Base-by-base conservation (phyloP, 2,888 invertebrate genomes). In the Adelognathus sp. region DNA sequence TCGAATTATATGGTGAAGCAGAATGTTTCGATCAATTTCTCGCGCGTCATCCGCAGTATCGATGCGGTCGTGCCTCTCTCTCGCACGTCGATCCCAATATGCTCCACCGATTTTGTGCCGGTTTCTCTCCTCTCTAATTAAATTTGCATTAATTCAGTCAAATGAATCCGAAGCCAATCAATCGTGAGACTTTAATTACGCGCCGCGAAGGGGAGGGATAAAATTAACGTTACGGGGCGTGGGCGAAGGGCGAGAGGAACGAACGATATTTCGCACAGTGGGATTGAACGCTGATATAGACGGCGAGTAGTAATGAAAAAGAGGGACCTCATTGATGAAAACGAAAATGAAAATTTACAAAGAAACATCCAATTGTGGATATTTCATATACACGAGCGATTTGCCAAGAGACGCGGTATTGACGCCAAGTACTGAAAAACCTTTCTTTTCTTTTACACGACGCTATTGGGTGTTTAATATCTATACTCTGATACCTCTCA, bases 121-220 rank as follows among this genome's bases (percentile, higher is more conserved):
- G 79, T 77, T 80, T 73, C 79, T n/a, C n/a, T 56, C 69, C 79
- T 80, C 77, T 81, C 79, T 87, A 86, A 86, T 87, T 86, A 84
- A 86, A 85, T 81, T 82, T 82, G 83, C 72, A 83, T 86, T 83
- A n/a, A 86, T 83, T 84, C 83, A 81, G 80, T 81, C 83, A 77
- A 81, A 84, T 82, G 83, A 83, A 82, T 83, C 76, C 76, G 52
- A 72, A 81, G 79, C 82, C 82, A 84, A 84, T 86, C 82, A 76
- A 58, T 81, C 75, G 66, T 70, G 61, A 69, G 61, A 67, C 79
- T 76, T 80, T 84, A 85, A 86, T 84, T 79, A 82, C 78, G 79
- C 66, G 39, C 24, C 58, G 46, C 24, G 46, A 61, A 72, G n/a
- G n/a, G n/a, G 60, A 46, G 46, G 60, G 61, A 56, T 72, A 67